Percentiles rank a stretch among this genome's conserved stretches.
These are phyloP conservation scores for Colostygia pectinataria DNA, from an alignment of 2,888 invertebrate genomes.

Conservation along the genomic window DNA sequence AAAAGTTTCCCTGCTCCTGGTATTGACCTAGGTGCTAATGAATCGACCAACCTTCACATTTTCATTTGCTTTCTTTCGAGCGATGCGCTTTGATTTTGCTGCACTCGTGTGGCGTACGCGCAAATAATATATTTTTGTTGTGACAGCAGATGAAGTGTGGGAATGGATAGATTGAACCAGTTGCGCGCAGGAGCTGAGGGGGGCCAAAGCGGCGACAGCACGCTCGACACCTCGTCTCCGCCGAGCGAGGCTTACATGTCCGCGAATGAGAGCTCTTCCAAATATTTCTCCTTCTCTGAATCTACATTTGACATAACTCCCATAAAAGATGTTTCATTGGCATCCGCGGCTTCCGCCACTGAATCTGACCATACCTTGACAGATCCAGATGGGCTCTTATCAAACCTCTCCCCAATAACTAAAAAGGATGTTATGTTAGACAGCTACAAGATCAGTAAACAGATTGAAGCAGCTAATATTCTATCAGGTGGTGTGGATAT, in stretches of 20 bases:
- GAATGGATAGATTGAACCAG: conserved; percentile 78
- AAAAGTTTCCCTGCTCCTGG: conserved; percentile 76
- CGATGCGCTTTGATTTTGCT: conserved; percentile 35
- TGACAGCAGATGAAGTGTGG: conserved; percentile 75
- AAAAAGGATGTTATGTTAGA: conserved; percentile 63
- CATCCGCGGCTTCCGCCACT: conserved; percentile 43
- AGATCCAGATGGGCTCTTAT: conserved; percentile 55
- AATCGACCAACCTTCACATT: conserved; percentile 67
- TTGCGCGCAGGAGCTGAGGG: conserved; percentile 53
- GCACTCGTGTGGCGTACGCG: conserved; percentile 34
- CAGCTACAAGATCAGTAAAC: conserved; percentile 70
- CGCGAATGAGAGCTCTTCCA: conserved; percentile 72
- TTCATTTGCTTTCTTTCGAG: conserved; percentile 56
- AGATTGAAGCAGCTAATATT: conserved; percentile 77
- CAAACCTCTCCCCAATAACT: conserved; percentile 65
- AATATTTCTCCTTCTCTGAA: conserved; percentile 74
- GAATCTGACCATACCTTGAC: conserved; percentile 48
- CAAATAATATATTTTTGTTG: conserved; percentile 47
- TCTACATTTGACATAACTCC: conserved; percentile 65
- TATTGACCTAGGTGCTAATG: conserved; percentile 78
- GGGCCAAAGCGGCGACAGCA: conserved; percentile 59
- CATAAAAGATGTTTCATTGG: conserved; percentile 59
- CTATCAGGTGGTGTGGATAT: conserved; percentile 76
- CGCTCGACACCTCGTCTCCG: conserved; percentile 66
- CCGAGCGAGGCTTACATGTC: conserved; percentile 71